phyloP scores from a whole-genome alignment of 35 echinoderm and acorn worm species.

The Hemicentrotus pulcherrimus region DNA sequence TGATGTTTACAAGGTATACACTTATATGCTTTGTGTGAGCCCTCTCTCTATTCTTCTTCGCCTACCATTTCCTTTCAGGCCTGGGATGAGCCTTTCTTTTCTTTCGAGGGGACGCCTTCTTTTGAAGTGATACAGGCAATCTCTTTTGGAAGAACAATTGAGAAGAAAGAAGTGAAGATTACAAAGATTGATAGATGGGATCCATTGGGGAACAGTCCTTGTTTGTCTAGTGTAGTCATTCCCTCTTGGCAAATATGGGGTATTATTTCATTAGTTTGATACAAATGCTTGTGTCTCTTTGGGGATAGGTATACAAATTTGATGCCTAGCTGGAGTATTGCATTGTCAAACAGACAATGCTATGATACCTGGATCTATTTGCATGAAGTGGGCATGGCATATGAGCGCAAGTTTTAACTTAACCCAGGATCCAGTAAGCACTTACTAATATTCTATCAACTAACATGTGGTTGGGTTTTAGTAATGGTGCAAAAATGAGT shows the following conservation, averaged over 20 bases:
- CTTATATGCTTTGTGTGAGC: neutral
- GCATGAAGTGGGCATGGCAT: neutral
- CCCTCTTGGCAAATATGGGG: neutral
- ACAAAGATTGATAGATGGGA: constrained; percentile 4
- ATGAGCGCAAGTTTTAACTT: neutral
- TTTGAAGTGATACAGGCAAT: constrained; percentile 18
- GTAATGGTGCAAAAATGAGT: neutral
- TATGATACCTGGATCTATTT: neutral
- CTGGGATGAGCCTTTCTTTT: neutral
- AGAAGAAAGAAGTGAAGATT: neutral
- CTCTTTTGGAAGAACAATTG: neutral
- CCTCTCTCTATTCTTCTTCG: neutral
- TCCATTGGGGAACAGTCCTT: neutral
- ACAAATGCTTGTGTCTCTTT: neutral
- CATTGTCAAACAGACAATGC: neutral
- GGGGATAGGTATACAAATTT: neutral
- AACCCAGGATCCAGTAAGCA: neutral
- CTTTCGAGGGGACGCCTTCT: neutral
- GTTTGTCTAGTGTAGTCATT: neutral
- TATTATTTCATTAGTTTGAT: neutral
- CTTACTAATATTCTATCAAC: neutral
- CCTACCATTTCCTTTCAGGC: constrained; percentile 12
- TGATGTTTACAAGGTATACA: constrained; percentile 37
- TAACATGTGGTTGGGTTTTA: neutral
- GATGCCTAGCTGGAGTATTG: neutral